Evolutionary conservation across 2,888 invertebrate genomes (phyloP).

Genomic region (Creontiades dilutus): DNA sequence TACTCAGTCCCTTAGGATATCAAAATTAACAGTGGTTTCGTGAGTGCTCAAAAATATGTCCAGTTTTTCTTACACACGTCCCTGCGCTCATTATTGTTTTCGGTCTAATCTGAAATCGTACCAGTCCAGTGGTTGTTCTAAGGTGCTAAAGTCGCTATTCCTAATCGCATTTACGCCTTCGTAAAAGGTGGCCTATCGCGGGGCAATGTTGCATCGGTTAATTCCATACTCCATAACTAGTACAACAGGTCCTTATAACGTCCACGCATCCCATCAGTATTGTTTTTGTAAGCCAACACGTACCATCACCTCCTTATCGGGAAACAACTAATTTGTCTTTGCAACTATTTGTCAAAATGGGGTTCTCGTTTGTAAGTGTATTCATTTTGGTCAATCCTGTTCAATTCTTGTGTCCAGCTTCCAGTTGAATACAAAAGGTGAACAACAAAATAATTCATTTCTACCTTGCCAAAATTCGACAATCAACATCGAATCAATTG

Average conservation of each 20-base stretch:
- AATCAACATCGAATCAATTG: slow-evolving; percentile 58
- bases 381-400: not conserved
- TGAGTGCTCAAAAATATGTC: slow-evolving; percentile 8
- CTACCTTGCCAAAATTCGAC: not conserved
- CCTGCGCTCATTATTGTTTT: slow-evolving; percentile 22
- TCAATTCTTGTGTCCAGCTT: not conserved
- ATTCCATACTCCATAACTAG: not conserved
- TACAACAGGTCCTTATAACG: not conserved
- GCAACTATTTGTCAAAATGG: not conserved
- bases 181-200: not conserved
- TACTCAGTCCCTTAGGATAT: not conserved
- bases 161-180: not conserved
- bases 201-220: not conserved
- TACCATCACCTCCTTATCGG: slow-evolving; percentile 60
- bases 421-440: not conserved
- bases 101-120: not conserved
- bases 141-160: slow-evolving; percentile 30
- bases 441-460: not conserved
- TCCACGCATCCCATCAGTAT: slow-evolving; percentile 9
- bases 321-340: slow-evolving; percentile 21
- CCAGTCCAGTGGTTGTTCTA: not conserved
- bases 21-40: slow-evolving; percentile 1
- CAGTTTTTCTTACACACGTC: slow-evolving; percentile 1
- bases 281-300: slow-evolving; percentile 67
- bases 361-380: not conserved